Evolutionary conservation across 2,113 vertebrate species (phyloP).

Genomic region (Meriones unguiculatus): DNA sequence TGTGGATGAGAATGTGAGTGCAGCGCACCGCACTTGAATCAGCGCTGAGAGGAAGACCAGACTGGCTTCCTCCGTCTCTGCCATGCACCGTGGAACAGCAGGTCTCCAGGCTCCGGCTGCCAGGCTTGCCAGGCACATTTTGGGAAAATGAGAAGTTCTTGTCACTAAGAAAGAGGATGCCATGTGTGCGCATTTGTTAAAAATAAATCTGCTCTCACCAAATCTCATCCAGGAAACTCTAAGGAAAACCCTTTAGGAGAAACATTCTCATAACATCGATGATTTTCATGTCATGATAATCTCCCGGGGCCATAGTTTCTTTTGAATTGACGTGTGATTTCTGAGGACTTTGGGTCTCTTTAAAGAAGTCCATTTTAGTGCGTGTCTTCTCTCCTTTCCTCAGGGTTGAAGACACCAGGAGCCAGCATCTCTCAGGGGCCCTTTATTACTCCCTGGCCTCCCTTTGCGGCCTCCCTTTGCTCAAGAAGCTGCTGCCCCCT

Average conservation of each 20-base stretch:
- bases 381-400: background rate
- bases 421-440: background rate
- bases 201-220: slow-evolving; percentile 74
- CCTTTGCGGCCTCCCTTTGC: slow-evolving; percentile 55
- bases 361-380: background rate
- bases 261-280: slow-evolving; percentile 20
- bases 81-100: background rate
- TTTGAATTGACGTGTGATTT: slow-evolving; percentile 11
- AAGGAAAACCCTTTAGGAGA: slow-evolving; percentile 63
- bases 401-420: background rate
- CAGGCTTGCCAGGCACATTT: slow-evolving; percentile 47
- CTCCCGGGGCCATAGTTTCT: slow-evolving; percentile 29
- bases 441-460: background rate
- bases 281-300: slow-evolving; percentile 40
- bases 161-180: slow-evolving; percentile 45
- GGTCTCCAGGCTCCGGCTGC: slow-evolving; percentile 48
- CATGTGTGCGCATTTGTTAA: slow-evolving; percentile 66
- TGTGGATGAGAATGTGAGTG: slow-evolving; percentile 26
- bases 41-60: slow-evolving; percentile 16
- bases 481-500: slow-evolving; percentile 73
- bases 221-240: slow-evolving; percentile 63
- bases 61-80: background rate
- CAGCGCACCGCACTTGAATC: background rate
- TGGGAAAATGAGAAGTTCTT: slow-evolving; percentile 57
- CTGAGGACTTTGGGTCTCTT: slow-evolving; percentile 25